phyloP scores from a whole-genome alignment of 2,888 invertebrate genomes.

The Bibio marci region DNA sequence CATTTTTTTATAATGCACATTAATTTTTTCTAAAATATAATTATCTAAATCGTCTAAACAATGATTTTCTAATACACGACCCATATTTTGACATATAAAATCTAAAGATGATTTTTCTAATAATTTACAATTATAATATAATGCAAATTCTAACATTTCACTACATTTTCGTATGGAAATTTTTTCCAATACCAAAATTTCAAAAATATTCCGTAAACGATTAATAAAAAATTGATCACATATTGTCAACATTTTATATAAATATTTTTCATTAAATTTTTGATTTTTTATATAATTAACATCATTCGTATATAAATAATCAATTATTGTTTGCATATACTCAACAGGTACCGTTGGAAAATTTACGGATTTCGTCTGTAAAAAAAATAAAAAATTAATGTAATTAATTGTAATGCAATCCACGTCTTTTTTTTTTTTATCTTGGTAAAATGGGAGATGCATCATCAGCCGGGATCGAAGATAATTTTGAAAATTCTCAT shows the following conservation, averaged over 20 bases:
- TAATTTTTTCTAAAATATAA: slow-evolving; percentile 42
- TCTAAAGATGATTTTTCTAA: slow-evolving; percentile 57
- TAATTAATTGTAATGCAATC: too few relatives aligned
- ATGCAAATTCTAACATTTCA: slow-evolving; percentile 58
- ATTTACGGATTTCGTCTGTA: slow-evolving; percentile 13
- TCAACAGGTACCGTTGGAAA: slow-evolving; percentile 22
- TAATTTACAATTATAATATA: slow-evolving; percentile 55
- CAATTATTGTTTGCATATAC: slow-evolving; percentile 44
- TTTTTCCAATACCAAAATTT: slow-evolving; percentile 42
- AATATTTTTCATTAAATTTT: slow-evolving; percentile 48
- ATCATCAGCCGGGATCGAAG: too few relatives aligned
- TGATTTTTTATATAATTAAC: slow-evolving; percentile 38
- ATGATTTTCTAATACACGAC: slow-evolving; percentile 50
- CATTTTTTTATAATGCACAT: slow-evolving; percentile 45
- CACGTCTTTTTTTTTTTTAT: too few relatives aligned
- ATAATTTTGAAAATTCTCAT: too few relatives aligned
- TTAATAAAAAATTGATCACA: slow-evolving; percentile 66
- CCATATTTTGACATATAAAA: slow-evolving; percentile 59
- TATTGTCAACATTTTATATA: slow-evolving; percentile 54
- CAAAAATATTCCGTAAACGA: slow-evolving; percentile 54
- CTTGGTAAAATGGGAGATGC: too few relatives aligned
- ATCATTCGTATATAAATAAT: slow-evolving; percentile 59
- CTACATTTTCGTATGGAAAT: slow-evolving; percentile 59
- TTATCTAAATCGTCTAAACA: slow-evolving; percentile 45
- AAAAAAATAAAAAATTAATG: not conserved